Evolutionary conservation across 2,888 invertebrate genomes (phyloP).

Genomic region (Sminthurides aquaticus): DNA sequence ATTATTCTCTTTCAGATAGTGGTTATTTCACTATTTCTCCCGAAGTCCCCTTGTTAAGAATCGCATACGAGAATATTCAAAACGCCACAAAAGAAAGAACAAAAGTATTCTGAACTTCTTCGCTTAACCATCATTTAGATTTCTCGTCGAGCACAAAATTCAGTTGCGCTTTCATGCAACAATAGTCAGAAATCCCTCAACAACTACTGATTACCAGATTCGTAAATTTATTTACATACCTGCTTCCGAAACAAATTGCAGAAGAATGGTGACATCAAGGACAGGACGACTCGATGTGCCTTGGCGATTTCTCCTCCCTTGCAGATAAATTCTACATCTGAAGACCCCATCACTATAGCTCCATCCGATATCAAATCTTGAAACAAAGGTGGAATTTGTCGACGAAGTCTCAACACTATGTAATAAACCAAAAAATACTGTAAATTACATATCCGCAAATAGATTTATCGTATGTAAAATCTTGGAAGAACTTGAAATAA

Average conservation of each 20-base stretch:
- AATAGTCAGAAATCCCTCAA: no score
- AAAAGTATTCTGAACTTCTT: no score
- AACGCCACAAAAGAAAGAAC: no score
- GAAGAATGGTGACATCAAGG: not conserved
- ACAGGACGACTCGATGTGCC: not conserved
- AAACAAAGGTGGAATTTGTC: not conserved
- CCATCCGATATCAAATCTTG: not conserved
- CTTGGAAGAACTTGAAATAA: not conserved
- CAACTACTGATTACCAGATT: no score
- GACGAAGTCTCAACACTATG: not conserved
- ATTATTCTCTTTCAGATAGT: no score
- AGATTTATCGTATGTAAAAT: not conserved
- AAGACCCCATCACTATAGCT: not conserved
- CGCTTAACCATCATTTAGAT: no score
- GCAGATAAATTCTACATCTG: slow-evolving; percentile 2
- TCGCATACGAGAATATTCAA: no score
- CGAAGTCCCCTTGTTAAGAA: no score
- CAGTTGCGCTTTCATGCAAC: no score
- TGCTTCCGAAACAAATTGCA: not conserved
- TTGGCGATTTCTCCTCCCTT: not conserved
- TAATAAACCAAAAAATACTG: not conserved
- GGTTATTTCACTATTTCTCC: no score
- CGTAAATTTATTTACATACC: no score
- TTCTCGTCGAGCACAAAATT: no score
- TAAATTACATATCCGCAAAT: not conserved